A percentile compares a stretch with the other conserved stretches of the same genome.
Conservation (phyloP, 2,113 vertebrate genomes). For the cattle (Bos taurus) region ARS-UCD2.0 NC_037356.1:49642001-49642500, state of each 20-base stretch:
- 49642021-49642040: not conserved
- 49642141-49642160: not conserved
- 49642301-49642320: not conserved
- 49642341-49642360: not conserved
- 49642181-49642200: not conserved
- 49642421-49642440: rapidly evolving
- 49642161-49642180: not conserved
- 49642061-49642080: not conserved
- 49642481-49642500: not conserved
- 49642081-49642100: rapidly evolving
- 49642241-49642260: rapidly evolving
- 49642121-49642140: rapidly evolving
- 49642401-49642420: rapidly evolving
- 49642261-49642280: not conserved
- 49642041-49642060: not conserved
- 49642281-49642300: not conserved
- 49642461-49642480: not conserved
- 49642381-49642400: not conserved
- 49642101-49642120: not conserved
- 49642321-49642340: not conserved
- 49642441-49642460: not conserved
- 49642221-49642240: not conserved
- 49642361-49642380: not conserved
- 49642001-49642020: not conserved
- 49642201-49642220: not conserved